Base-by-base conservation (phyloP, 2,797 vertebrate species). In the Falco biarmicus region DNA sequence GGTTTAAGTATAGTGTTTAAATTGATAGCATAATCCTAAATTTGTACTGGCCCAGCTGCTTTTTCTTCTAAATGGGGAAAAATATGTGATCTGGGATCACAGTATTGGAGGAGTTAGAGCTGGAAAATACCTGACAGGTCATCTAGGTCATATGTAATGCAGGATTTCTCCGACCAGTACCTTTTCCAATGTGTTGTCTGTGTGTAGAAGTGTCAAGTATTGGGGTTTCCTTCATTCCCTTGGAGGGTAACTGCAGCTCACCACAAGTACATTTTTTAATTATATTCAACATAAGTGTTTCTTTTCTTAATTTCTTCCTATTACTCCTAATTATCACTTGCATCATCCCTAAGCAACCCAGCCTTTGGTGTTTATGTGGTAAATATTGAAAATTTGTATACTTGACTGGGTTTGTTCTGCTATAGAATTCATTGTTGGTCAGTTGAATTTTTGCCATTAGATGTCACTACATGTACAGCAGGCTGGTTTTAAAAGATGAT, bases 381-480 rank as follows among this genome's bases (percentile, higher is more conserved):
- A 90, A 78, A 74, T 83, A 66, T 2, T 88, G 21, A 66, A 45
- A 87, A 90, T 76, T 13, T 16, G 6, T 39, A 17, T 77, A 53
- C 29, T 71, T 80, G 37, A 53, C 51, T 84, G 71, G n/a, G n/a
- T 85, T 94, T 90, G 47, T 89, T 90, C 53, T 73, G 70, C 53
- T 89, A 3, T 41, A 73, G 81, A 87, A 90, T 88, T 82, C 84
- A 37, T 22, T 78, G 32, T 50, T 0, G 4, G 51, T 87, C 91
- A 74, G 84, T 78, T 94, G 92, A 78, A 57, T 78, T 94, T 94
- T 96, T 94, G 81, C 96, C 92, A 92, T 94, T 96, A 97, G 95
- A 91, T 97, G 92, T 92, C 96, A 97, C 81, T 96, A 34, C 12
- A 0, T 87, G 79, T 95, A 73, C 81, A 84, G 57, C 61, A 91